Evolutionary conservation across 2,888 invertebrate genomes (phyloP).

Genomic region (Molanna angustata): DNA sequence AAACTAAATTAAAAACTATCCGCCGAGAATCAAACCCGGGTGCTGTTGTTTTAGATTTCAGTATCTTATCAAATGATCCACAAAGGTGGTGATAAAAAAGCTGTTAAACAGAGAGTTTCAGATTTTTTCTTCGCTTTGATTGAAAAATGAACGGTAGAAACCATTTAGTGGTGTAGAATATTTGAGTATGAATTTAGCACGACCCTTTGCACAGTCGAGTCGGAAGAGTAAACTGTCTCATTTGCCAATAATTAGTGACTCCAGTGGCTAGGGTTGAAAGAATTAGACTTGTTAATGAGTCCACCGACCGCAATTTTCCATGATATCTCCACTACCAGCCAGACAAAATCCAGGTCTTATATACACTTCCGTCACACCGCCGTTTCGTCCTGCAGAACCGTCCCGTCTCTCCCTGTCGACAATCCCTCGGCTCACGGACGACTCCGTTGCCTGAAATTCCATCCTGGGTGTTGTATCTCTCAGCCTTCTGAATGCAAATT

Average conservation of each 20-base stretch:
- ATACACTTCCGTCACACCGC: not conserved
- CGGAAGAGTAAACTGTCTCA: conserved; percentile 24
- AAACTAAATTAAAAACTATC: too few species aligned
- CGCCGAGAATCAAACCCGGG: too few species aligned
- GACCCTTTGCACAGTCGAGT: too few species aligned
- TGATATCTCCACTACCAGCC: conserved; percentile 18
- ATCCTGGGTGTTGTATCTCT: not conserved
- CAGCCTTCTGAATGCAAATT: conserved; percentile 19
- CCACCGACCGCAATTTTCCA: conserved; percentile 20
- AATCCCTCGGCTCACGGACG: not conserved
- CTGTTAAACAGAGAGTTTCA: too few species aligned
- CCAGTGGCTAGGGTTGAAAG: conserved; percentile 25
- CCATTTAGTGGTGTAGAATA: too few species aligned
- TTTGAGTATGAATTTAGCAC: too few species aligned
- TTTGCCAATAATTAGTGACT: conserved; percentile 32
- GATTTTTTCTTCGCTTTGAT: too few species aligned
- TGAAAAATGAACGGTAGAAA: too few species aligned
- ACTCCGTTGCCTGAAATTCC: not conserved
- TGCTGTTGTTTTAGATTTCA: too few species aligned
- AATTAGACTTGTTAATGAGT: conserved; percentile 33
- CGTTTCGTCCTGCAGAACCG: not conserved
- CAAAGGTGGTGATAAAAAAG: too few species aligned
- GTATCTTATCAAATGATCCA: too few species aligned
- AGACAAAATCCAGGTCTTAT: conserved; percentile 10
- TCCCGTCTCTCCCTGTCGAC: not conserved